Evolutionary conservation across 2,888 invertebrate genomes (phyloP), one percentile per base, ranked within the genome.

Genomic region (Drosophila mayaguana): DNA sequence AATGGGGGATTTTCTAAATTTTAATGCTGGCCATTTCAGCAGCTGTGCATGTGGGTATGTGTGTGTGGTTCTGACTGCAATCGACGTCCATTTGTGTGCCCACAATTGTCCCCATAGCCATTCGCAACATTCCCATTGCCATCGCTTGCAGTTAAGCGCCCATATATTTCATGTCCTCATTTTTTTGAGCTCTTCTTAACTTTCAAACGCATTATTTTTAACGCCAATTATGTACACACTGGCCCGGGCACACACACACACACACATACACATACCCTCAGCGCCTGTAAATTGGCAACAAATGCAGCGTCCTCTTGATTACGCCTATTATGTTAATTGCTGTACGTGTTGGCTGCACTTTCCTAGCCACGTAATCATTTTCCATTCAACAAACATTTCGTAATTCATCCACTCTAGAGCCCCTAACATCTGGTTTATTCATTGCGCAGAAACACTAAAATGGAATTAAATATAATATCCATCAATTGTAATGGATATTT

Each of bases 1-100:
- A 68, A 75, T 76, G 72, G 63, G 75, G 83, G 80, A 87, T 90
- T 87, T 90, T 90, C 87, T 87, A 87, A 87, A 90, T 87, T 87
- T 90, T 88, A 88, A 90, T 87, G 90, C 76, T 60, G 45, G 75
- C 67, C 67, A 88, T 87, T 89, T 80, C 60, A 59, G 53, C 40
- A 50, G 56, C 40, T n/a, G 50, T 45, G 22, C 51, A 63, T 32
- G 12, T 60, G 38, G 45, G 22, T 48, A 18, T 48, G 34, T 38
- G 38, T 32, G 16, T 56, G 42, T 43, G 34, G 28, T 28, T 28
- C 7, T 43, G 18, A 36, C 61, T 68, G 59, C 86, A 82, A 82
- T 88, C 82, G 83, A 59, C 73, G 70, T 61, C 80, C 89, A 83
- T 83, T 88, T 88, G 74, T 72, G 83, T 69, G 48, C 71, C 83